Evolutionary conservation across 1,140 invertebrate genomes (phyloP), one percentile per base, ranked within the genome.

Genomic region (Stegodyphus dumicola): DNA sequence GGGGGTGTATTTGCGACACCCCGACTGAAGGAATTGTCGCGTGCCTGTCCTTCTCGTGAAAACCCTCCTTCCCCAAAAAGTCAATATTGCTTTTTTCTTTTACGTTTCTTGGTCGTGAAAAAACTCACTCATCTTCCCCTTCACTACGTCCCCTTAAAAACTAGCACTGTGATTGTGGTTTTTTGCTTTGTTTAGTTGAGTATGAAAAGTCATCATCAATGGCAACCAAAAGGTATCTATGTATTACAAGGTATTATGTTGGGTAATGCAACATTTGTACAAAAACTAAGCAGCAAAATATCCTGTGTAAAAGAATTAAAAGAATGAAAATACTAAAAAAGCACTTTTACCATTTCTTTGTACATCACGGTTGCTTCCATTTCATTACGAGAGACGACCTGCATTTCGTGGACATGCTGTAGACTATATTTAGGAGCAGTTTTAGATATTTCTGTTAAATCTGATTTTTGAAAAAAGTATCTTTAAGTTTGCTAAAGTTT

Each of bases 341-440:
- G 53, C 60, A 77, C 60, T 49, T 49, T 52, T 77, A 51, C 54
- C 53, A 48, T 65, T 66, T 13, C 48, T 67, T 69, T 69, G 66
- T 70, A 49, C 60, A 69, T 79, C 77, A 79, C 66, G 53, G 77
- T 79, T 71, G 77, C 77, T 79, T 79, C 77, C 77, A 79, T 79
- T 79, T 69, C 65, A 70, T 49, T 33, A 73, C 13, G 49, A 73
- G 48, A 49, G 56, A 60, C 56, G 56, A 60, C 56, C 56, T 60
- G 15, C 56, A 60, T 60, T 60, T 60, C 15, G 56, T 60, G 56
- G 56, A 60, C 56, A 15, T 60, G 15, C 15, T 10, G 56, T 60
- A 60, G 56, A 60, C 56, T 60, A 5, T 60, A 60, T 60, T 60
- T 60, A 60, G 56, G 15, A 60, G 15, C 56, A 60, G 56, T 60